Evolutionary conservation across 2,113 vertebrate genomes (phyloP), one percentile per base, ranked within the genome.

Genomic region (Carassius auratus): DNA sequence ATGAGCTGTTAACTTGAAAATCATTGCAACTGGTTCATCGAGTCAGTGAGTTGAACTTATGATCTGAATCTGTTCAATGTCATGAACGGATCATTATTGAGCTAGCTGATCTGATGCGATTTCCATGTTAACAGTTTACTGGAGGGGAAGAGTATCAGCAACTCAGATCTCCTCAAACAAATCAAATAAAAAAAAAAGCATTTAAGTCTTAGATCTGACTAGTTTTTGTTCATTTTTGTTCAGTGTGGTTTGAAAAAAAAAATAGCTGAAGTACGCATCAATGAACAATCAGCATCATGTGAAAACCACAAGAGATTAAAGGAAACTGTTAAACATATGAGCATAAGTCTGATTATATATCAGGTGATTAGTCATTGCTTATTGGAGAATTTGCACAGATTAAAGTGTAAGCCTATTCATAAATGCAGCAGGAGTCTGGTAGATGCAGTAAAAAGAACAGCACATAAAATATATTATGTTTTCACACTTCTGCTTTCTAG

Each of bases 281-380:
- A 48, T 66, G 78, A 57, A 59, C 52, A 62, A 79, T 62, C 33
- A 62, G 77, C 33, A 62, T 62, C 77, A 79, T 62, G 77, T 62
- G 77, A 52, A 81, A 81, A 68, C 38, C 78, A 81, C 42, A 81
- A 68, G 61, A 81, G 61, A 68, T 68, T 81, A 81, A 13, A 42
- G 79, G 61, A 68, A 81, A 68, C 42, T 30, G 13, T 42, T 64
- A 30, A 30, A 66, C 0, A 42, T 17, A 80, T 7, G 61, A 81
- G n/a, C 78, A 45, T n/a, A 30, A 66, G 61, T 81, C 61, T 68
- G 61, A 66, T 81, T 81, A 33, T 81, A 69, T 55, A 82, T 82
- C 80, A 82, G 45, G 62, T 82, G 80, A 82, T 69, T 48, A 81
- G 61, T 66, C 61, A 6, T 23, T 50, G 78, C 61, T 81, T 81